A percentile compares a stretch with the other conserved stretches of the same genome.
Evolutionary conservation across 1,140 invertebrate species (phyloP).

Genomic region (Colletes gigas): DNA sequence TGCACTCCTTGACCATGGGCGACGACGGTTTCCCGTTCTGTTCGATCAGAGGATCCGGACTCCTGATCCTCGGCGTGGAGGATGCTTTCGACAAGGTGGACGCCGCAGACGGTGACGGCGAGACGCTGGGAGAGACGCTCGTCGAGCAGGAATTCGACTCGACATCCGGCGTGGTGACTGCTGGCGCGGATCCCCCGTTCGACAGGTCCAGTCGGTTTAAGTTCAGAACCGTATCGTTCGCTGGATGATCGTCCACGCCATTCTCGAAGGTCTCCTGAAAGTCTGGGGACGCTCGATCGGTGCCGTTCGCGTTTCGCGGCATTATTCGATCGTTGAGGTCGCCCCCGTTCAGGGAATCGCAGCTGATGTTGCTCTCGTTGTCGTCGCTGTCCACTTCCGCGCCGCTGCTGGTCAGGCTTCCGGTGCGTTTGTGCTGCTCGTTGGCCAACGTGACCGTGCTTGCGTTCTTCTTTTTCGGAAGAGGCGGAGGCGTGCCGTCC

Average conservation of each 20-base stretch:
- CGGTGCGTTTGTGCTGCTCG: slow-evolving; percentile 80
- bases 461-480: slow-evolving; percentile 85
- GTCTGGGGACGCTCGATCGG: neutral
- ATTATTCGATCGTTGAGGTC: slow-evolving; percentile 76
- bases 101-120: slow-evolving; percentile 61
- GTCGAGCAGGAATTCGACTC: slow-evolving; percentile 46
- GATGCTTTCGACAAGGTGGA: slow-evolving; percentile 69
- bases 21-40: slow-evolving; percentile 55
- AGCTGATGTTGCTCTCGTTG: slow-evolving; percentile 87
- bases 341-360: slow-evolving; percentile 86
- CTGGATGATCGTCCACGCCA: neutral
- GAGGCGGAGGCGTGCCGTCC: slow-evolving; percentile 87
- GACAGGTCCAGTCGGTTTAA: slow-evolving; percentile 30
- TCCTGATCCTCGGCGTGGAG: slow-evolving; percentile 65
- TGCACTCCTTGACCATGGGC: slow-evolving; percentile 84
- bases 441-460: slow-evolving; percentile 76
- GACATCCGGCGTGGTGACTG: slow-evolving; percentile 29
- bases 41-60: slow-evolving; percentile 46
- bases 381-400: slow-evolving; percentile 85
- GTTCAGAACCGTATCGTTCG: slow-evolving; percentile 27
- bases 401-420: slow-evolving; percentile 82
- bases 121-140: slow-evolving; percentile 49
- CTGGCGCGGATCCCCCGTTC: slow-evolving; percentile 3
- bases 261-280: slow-evolving; percentile 23
- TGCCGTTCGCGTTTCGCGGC: slow-evolving; percentile 51